phyloP scores from a whole-genome alignment of 1,140 invertebrate genomes.

The Tetranychus urticae region DNA sequence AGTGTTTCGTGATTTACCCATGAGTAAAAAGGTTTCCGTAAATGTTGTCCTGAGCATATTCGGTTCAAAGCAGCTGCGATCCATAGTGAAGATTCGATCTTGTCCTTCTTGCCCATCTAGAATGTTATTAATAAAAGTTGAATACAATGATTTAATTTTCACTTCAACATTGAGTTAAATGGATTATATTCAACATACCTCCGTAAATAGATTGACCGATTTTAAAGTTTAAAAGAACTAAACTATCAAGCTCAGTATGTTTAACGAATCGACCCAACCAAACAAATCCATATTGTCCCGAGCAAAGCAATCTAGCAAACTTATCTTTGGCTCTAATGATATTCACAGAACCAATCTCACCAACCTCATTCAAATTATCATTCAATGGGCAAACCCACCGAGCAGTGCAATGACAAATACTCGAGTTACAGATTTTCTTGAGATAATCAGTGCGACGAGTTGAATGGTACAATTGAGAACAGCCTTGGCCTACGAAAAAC shows the following conservation, averaged over 20 bases:
- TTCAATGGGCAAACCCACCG: neutral
- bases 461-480: constrained; percentile 1
- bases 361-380: constrained; percentile 1
- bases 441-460: neutral
- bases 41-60: neutral
- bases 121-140: neutral
- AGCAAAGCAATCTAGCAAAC: constrained; percentile 2
- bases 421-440: neutral
- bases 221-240: neutral
- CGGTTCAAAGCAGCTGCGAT: neutral
- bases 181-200: neutral
- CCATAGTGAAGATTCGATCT: neutral
- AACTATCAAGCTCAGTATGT: neutral
- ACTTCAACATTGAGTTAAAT: no score
- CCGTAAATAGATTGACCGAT: neutral
- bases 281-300: constrained; percentile 5
- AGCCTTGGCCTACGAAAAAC: neutral
- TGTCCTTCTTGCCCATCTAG: neutral
- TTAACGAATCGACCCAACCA: neutral
- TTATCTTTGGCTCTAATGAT: neutral
- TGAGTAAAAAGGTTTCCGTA: neutral
- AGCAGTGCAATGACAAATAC: constrained; percentile 3
- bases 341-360: neutral
- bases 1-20: no score
- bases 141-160: neutral